Conservation (phyloP, 2,888 invertebrate genomes). For the Pseudeuparius sepicola region DNA sequence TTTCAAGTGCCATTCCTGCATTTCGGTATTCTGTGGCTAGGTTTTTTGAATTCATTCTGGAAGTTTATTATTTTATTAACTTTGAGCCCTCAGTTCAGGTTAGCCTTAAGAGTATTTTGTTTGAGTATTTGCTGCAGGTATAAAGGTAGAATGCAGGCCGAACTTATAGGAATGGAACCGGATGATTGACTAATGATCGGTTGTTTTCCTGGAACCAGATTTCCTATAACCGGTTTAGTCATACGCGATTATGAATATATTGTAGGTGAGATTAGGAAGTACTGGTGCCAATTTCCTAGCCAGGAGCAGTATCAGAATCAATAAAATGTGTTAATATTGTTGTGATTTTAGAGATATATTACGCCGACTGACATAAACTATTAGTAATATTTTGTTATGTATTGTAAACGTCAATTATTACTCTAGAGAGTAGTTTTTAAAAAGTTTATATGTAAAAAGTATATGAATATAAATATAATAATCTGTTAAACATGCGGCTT, state of each 20-base stretch:
- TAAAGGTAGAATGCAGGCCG: slow-evolving; percentile 73
- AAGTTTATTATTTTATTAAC: slow-evolving; percentile 84
- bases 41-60: slow-evolving; percentile 91
- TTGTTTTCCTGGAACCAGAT: slow-evolving; percentile 27
- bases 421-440: too few relatives aligned
- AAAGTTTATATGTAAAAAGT: too few relatives aligned
- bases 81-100: slow-evolving; percentile 86
- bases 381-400: too few relatives aligned
- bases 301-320: not conserved
- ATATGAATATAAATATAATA: too few relatives aligned
- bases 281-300: slow-evolving; percentile 33
- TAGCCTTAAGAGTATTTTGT: slow-evolving; percentile 79
- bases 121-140: slow-evolving; percentile 81
- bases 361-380: too few relatives aligned
- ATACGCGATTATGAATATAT: slow-evolving; percentile 37
- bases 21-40: slow-evolving; percentile 91
- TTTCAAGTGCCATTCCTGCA: slow-evolving; percentile 72
- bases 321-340: slow-evolving; percentile 12
- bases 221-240: slow-evolving; percentile 35
- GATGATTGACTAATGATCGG: slow-evolving; percentile 57
- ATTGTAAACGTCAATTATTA: too few relatives aligned
- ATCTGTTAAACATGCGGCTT: too few relatives aligned
- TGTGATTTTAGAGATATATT: slow-evolving; percentile 8
- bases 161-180: slow-evolving; percentile 76
- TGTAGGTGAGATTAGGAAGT: slow-evolving; percentile 33